These are phyloP conservation scores for Periophthalmus magnuspinnatus DNA, from an alignment of 2,797 vertebrate species.

Conservation along the genomic window DNA sequence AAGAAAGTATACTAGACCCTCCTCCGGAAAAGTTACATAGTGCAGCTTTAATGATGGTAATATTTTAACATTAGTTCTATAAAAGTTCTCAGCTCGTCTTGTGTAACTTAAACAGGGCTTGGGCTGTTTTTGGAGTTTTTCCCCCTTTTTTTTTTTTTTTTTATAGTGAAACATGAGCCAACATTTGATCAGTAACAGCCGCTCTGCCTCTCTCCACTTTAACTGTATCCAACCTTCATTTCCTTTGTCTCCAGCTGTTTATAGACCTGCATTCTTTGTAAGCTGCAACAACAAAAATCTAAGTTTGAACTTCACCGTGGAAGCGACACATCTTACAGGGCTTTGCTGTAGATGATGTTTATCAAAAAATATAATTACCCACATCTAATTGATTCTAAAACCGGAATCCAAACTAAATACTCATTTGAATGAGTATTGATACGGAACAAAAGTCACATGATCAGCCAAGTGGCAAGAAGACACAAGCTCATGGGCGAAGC, in stretches of 20 bases:
- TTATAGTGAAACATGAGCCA: constrained; percentile 53
- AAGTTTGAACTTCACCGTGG: background rate
- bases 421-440: too few species aligned
- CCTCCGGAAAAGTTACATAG: too few species aligned
- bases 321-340: too few species aligned
- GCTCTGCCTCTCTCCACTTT: constrained; percentile 29
- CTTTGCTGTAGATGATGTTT: too few species aligned
- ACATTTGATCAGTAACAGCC: constrained; percentile 68
- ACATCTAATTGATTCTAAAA: too few species aligned
- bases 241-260: constrained; percentile 41
- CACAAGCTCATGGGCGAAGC: too few species aligned
- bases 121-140: constrained; percentile 22
- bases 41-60: too few species aligned
- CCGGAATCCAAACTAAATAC: too few species aligned
- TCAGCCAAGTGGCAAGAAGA: too few species aligned
- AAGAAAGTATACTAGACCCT: too few species aligned
- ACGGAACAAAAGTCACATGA: too few species aligned
- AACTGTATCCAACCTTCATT: constrained; percentile 19
- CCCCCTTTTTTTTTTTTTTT: background rate
- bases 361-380: too few species aligned
- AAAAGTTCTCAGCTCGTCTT: constrained; percentile 16
- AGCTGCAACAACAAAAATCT: background rate
- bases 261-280: constrained; percentile 6
- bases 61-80: background rate
- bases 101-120: constrained; percentile 64